Evolutionary conservation across 2,888 invertebrate species (phyloP), one percentile per base, ranked within the genome.

Genomic region (Malthinus seriepunctatus): DNA sequence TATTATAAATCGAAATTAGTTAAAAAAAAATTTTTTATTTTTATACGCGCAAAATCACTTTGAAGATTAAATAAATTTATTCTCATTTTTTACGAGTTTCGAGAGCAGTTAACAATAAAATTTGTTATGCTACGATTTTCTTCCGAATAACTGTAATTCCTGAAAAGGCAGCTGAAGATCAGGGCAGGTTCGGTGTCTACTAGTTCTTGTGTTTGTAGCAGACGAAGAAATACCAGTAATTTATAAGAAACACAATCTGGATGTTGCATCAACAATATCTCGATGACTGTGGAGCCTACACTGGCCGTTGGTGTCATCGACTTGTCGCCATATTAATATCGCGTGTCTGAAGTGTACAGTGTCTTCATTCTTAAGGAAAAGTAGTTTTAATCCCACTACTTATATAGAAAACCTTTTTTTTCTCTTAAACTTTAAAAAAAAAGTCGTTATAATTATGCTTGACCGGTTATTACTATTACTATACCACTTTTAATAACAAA

Each of bases 281-380:
- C 68, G 71, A 69, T 72, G 73, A 73, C 74, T 71, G 68, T 68
- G 69, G 75, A 71, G 72, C 75, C 76, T 75, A 76, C 76, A 75
- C 75, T 70, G 71, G 66, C 64, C 62, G 65, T 64, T 74, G 73
- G 75, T 76, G 76, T 76, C 77, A 77, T 75, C 76, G 77, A 76
- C 78, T 75, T 73, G 75, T 76, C 75, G 73, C 75, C 72, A 74
- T 76, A 76, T 76, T 77, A 76, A 76, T 77, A 76, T 75, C 72
- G 73, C 74, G 73, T 74, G 73, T 72, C 71, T 68, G 65, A 64
- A 68, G 67, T 71, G 69, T 71, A 71, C 69, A 71, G 73, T 72
- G 72, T 72, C 72, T 73, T 73, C 72, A 73, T 72, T 72, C 72
- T 72, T 72, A 62, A 67, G 66, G 71, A 73, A 72, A 73, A 72